A percentile compares a stretch with the other conserved stretches of the same genome.
Conservation (phyloP, 23 tunicate genomes). For the Phallusia fumigata region DNA sequence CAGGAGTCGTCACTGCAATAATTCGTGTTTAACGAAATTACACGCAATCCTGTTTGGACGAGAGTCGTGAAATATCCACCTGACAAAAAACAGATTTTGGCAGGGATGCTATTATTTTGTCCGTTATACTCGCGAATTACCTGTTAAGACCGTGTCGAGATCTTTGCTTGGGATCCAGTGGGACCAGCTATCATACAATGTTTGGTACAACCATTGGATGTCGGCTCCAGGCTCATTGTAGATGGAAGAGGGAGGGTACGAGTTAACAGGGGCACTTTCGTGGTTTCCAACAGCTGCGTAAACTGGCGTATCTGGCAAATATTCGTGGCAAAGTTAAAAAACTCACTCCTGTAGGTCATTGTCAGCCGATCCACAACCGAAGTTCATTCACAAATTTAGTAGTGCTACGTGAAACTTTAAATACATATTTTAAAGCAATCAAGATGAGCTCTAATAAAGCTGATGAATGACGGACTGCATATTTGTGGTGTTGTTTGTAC, state of each 20-base stretch:
- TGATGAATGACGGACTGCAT: too few relatives aligned
- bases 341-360: too few relatives aligned
- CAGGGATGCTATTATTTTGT: background rate
- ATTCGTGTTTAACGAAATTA: slow-evolving; percentile 86
- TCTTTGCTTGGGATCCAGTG: slow-evolving; percentile 76
- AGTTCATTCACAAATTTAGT: too few relatives aligned
- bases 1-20: slow-evolving; percentile 93
- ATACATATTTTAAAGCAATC: too few relatives aligned
- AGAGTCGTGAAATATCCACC: slow-evolving; percentile 76
- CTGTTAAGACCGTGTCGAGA: slow-evolving; percentile 46
- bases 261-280: slow-evolving; percentile 94
- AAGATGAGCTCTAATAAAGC: too few relatives aligned
- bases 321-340: too few relatives aligned
- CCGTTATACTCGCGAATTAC: background rate
- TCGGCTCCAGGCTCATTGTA: slow-evolving; percentile 55
- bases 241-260: slow-evolving; percentile 81
- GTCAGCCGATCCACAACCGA: too few relatives aligned
- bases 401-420: too few relatives aligned
- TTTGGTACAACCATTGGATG: slow-evolving; percentile 75
- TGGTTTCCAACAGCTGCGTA: slow-evolving; percentile 93
- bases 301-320: slow-evolving; percentile 52
- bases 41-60: slow-evolving; percentile 65
- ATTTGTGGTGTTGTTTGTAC: too few relatives aligned
- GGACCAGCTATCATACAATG: slow-evolving; percentile 64
- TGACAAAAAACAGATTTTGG: background rate